These are phyloP conservation scores for Lycaena phlaeas DNA, from an alignment of 2,888 invertebrate genomes.

Conservation along the genomic window DNA sequence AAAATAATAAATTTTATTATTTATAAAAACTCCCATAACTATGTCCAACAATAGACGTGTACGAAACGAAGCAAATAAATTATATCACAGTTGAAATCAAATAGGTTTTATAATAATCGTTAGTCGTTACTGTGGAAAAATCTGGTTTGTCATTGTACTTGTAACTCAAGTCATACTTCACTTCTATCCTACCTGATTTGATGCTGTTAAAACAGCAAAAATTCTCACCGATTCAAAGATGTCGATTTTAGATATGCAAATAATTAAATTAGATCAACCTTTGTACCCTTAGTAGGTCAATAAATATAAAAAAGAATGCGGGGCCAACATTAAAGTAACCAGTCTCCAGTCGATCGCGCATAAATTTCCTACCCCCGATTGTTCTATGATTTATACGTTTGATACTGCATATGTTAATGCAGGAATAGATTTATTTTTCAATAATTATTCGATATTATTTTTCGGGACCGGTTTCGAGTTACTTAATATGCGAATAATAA, in stretches of 20 bases:
- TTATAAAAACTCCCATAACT: neutral
- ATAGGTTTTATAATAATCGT: no score
- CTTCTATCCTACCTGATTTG: no score
- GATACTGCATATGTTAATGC: constrained; percentile 56
- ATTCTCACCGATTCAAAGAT: constrained; percentile 40
- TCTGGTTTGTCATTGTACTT: no score
- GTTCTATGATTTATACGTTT: constrained; percentile 67
- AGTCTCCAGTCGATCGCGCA: constrained; percentile 33
- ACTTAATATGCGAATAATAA: constrained; percentile 70
- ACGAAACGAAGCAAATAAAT: no score
- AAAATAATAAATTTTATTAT: constrained; percentile 7
- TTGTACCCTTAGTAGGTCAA: constrained; percentile 47
- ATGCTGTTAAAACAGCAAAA: constrained; percentile 15
- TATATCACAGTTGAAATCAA: no score
- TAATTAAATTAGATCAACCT: constrained; percentile 42
- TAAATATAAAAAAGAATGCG: constrained; percentile 55
- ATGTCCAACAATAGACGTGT: neutral
- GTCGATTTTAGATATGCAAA: constrained; percentile 38
- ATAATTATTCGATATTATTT: constrained; percentile 37
- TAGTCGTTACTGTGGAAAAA: no score
- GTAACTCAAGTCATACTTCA: no score
- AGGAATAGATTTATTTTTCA: constrained; percentile 27
- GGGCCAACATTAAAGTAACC: constrained; percentile 39
- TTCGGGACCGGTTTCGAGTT: constrained; percentile 29
- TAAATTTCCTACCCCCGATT: constrained; percentile 46